Conservation (phyloP, 64 coral and sea anemone genomes). For the Actinia tenebrosa region DNA sequence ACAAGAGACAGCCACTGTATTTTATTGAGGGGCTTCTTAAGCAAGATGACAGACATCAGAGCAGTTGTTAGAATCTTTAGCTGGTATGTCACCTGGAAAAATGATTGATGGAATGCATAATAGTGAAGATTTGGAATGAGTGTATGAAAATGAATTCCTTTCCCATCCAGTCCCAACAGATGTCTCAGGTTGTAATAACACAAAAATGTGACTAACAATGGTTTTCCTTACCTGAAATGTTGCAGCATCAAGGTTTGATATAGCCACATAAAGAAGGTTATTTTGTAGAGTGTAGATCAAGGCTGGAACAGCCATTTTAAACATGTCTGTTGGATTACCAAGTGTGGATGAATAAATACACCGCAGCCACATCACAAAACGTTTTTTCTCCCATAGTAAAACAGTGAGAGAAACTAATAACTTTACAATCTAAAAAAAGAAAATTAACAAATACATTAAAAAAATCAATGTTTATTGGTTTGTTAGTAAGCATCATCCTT, state of each 20-base stretch:
- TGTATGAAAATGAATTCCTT: no score
- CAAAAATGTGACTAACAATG: not conserved
- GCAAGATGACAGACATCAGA: constrained; percentile 83
- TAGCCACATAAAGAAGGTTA: constrained; percentile 92
- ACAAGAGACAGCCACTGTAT: constrained; percentile 84
- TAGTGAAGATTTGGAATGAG: not conserved
- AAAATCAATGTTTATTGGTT: no score
- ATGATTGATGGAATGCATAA: not conserved
- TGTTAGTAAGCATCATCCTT: no score
- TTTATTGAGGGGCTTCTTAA: constrained; percentile 74
- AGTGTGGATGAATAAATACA: constrained; percentile 62
- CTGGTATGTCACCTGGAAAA: constrained; percentile 82
- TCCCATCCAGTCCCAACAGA: not conserved
- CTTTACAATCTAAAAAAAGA: constrained; percentile 50
- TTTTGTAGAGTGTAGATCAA: constrained; percentile 91
- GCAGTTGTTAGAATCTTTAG: constrained; percentile 95
- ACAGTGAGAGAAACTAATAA: constrained; percentile 47
- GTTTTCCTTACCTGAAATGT: constrained; percentile 71
- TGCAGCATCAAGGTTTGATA: constrained; percentile 97
- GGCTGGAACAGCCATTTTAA: constrained; percentile 77
- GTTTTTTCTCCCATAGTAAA: constrained; percentile 53
- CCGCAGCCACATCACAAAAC: constrained; percentile 27
- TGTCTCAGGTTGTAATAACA: not conserved
- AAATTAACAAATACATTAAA: not conserved
- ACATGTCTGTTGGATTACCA: constrained; percentile 60